Conservation (phyloP, 2,797 vertebrate genomes). For the Anas bahamensis region DNA sequence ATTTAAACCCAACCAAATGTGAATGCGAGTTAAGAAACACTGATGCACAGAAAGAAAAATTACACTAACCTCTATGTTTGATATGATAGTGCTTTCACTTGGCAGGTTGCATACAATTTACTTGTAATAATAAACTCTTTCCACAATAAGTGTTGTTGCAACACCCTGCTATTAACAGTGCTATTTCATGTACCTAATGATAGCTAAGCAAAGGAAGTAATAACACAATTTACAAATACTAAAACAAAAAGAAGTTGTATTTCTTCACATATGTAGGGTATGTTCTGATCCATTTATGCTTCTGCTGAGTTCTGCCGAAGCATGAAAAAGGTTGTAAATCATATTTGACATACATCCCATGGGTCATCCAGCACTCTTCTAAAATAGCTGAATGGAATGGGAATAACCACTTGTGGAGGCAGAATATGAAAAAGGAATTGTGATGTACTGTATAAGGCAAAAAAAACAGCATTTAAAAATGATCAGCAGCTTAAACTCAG, state of each 20-base stretch:
- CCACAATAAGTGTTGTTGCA: conserved; percentile 2
- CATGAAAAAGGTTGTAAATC: conserved; percentile 50
- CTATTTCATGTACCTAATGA: conserved; percentile 12
- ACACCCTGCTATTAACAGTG: conserved; percentile 43
- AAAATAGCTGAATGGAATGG: conserved; percentile 51
- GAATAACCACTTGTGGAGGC: background rate
- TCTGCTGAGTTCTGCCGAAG: conserved; percentile 59
- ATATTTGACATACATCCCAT: conserved; percentile 37
- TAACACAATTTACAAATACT: conserved; percentile 16
- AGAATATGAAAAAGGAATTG: conserved; percentile 25
- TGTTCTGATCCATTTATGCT: conserved; percentile 61
- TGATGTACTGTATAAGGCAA: conserved; percentile 17
- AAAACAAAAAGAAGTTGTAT: conserved; percentile 12
- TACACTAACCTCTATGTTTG: background rate
- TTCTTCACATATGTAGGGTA: background rate
- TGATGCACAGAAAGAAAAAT: background rate
- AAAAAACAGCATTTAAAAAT: conserved; percentile 20
- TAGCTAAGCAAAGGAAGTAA: conserved; percentile 29
- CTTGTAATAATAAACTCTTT: background rate
- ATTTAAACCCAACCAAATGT: background rate
- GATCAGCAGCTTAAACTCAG: background rate
- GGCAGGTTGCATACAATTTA: background rate
- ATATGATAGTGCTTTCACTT: background rate
- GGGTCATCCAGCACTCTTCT: conserved; percentile 53
- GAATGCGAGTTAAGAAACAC: background rate